Conservation (phyloP, 2,797 vertebrate genomes). For the Manis pentadactyla region DNA sequence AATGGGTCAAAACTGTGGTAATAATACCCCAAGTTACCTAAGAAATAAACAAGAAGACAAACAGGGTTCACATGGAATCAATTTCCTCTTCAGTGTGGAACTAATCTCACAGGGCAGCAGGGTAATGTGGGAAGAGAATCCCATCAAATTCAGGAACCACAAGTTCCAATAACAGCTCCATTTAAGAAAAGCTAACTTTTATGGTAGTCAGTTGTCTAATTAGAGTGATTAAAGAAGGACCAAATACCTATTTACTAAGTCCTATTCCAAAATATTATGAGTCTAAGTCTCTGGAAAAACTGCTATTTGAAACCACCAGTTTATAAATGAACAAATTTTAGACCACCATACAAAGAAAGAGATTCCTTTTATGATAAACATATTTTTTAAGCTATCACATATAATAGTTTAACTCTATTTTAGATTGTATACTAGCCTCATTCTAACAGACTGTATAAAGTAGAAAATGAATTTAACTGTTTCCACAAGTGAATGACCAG, state of each 20-base stretch:
- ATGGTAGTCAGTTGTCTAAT: not conserved
- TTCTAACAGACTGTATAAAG: not conserved
- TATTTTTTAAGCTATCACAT: not conserved
- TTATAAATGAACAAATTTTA: not conserved
- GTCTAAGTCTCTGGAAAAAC: not conserved
- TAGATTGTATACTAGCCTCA: not conserved
- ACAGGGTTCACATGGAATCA: not conserved
- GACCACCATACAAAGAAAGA: not conserved
- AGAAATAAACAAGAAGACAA: not conserved
- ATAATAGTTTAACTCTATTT: not conserved
- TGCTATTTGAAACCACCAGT: not conserved
- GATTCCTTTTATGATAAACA: not conserved
- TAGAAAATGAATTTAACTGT: not conserved
- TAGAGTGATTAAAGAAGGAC: not conserved
- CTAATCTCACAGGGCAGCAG: not conserved
- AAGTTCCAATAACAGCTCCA: not conserved
- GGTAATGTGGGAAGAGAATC: not conserved
- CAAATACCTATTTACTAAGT: not conserved
- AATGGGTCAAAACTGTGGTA: not conserved
- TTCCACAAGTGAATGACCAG: slow-evolving; percentile 27
- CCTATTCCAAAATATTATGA: not conserved
- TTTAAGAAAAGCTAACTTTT: not conserved
- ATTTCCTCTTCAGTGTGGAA: not conserved
- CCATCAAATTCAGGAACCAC: not conserved
- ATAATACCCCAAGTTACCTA: not conserved